Evolutionary conservation across 1,140 invertebrate species (phyloP).

Genomic region (Cotesia glomerata): DNA sequence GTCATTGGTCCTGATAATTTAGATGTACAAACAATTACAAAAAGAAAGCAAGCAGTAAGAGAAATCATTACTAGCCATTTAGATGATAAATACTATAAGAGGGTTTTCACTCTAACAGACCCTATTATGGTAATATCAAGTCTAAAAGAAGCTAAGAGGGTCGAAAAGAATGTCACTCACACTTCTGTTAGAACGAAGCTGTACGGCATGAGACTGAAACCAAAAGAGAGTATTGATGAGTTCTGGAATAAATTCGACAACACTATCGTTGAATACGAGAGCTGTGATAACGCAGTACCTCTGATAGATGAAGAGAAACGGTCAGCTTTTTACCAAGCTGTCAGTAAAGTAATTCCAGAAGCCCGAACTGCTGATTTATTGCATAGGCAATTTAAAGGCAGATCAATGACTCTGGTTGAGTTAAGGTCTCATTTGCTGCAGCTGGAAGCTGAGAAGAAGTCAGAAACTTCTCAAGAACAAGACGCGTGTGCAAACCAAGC

Average conservation of each 20-base stretch:
- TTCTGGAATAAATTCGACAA: constrained; percentile 37
- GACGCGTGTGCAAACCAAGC: constrained; percentile 10
- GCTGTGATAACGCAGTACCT: constrained; percentile 32
- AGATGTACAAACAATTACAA: constrained; percentile 5
- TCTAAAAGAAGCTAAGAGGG: constrained; percentile 35
- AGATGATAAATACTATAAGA: constrained; percentile 39
- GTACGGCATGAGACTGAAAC: constrained; percentile 31
- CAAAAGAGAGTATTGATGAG: constrained; percentile 28
- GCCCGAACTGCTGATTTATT: constrained; percentile 27
- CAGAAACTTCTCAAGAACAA: constrained; percentile 6
- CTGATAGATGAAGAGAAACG: constrained; percentile 38
- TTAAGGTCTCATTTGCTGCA: constrained; percentile 27
- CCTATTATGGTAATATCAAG: constrained; percentile 32
- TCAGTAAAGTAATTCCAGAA: constrained; percentile 32
- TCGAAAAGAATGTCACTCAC: constrained; percentile 32
- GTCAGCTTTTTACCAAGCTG: constrained; percentile 39
- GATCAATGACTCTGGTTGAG: constrained; percentile 28
- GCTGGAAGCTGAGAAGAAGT: constrained; percentile 31
- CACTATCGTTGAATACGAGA: constrained; percentile 37
- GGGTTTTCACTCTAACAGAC: constrained; percentile 35
- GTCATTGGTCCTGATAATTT: background rate
- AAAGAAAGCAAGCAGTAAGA: constrained; percentile 28
- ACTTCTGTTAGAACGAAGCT: constrained; percentile 37
- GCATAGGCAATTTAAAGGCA: constrained; percentile 9
- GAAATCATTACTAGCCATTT: constrained; percentile 39